These are phyloP conservation scores for Callinectes sapidus DNA, from an alignment of 2,888 invertebrate genomes.

Conservation along the genomic window DNA sequence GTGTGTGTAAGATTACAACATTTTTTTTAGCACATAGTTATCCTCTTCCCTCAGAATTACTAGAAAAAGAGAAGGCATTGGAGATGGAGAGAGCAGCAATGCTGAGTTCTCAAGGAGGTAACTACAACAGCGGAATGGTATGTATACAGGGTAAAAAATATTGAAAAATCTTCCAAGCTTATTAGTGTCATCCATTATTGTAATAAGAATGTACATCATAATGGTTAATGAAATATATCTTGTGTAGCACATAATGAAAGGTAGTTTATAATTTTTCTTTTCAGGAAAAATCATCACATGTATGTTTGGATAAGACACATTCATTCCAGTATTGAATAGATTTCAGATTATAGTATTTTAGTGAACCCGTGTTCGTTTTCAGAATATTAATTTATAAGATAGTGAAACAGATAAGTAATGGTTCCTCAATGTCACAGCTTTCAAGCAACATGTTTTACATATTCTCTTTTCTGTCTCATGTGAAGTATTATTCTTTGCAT, in stretches of 20 bases:
- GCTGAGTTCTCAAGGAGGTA: conserved; percentile 16
- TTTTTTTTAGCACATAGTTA: not conserved
- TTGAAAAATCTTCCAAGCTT: not conserved
- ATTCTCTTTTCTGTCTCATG: not conserved
- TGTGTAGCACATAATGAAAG: not conserved
- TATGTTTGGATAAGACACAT: not conserved
- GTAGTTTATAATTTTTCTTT: not conserved
- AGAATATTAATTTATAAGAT: not conserved
- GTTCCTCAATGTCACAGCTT: not conserved
- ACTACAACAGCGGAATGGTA: conserved; percentile 33
- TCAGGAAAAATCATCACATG: not conserved
- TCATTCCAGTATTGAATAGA: not conserved
- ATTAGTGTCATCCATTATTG: not conserved
- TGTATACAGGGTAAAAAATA: not conserved
- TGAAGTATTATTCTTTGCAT: not conserved
- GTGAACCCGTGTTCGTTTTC: not conserved
- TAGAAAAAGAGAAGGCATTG: conserved; percentile 26
- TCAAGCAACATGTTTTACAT: not conserved
- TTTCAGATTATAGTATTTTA: no score
- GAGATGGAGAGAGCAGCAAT: conserved; percentile 28
- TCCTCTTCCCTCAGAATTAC: not conserved
- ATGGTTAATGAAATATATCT: not conserved
- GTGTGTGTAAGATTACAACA: no score
- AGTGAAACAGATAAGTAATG: not conserved
- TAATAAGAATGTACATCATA: not conserved